A percentile compares a stretch with the other conserved stretches of the same genome.
Conservation (phyloP, 2,888 invertebrate species). For the Eledone cirrhosa region DNA sequence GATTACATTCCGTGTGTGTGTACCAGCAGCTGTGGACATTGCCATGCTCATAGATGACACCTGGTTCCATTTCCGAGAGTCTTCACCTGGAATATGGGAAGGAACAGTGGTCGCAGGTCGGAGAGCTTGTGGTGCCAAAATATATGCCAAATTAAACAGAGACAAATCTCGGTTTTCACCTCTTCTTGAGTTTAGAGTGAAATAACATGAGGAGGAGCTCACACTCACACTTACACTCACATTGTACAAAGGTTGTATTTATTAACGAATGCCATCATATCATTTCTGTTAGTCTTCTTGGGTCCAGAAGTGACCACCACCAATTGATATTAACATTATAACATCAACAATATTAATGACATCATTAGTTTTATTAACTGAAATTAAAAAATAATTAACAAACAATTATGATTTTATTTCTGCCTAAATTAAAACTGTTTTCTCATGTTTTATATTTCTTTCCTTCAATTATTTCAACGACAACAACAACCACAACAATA, state of each 20-base stretch:
- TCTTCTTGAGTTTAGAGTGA: slow-evolving; percentile 56
- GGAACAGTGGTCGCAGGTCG: slow-evolving; percentile 51
- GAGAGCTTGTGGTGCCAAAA: slow-evolving; percentile 47
- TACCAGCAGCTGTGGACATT: slow-evolving; percentile 58
- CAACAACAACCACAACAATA: no score
- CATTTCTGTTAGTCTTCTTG: not conserved
- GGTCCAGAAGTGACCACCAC: no score
- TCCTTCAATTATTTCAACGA: no score
- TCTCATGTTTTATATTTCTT: no score
- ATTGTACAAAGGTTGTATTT: no score
- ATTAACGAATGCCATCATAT: not conserved
- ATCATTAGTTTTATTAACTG: no score
- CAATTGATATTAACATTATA: no score
- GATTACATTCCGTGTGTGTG: slow-evolving; percentile 59
- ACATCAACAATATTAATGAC: no score
- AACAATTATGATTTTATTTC: no score
- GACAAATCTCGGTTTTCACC: slow-evolving; percentile 55
- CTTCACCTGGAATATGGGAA: slow-evolving; percentile 57
- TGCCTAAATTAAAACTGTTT: no score
- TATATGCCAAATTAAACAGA: slow-evolving; percentile 54
- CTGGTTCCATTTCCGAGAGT: slow-evolving; percentile 59
- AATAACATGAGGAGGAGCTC: slow-evolving; percentile 31
- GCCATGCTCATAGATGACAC: slow-evolving; percentile 59
- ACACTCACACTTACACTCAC: no score
- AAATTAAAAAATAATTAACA: no score